Conservation (phyloP, 2,888 invertebrate genomes). For the Cistogaster globosa region DNA sequence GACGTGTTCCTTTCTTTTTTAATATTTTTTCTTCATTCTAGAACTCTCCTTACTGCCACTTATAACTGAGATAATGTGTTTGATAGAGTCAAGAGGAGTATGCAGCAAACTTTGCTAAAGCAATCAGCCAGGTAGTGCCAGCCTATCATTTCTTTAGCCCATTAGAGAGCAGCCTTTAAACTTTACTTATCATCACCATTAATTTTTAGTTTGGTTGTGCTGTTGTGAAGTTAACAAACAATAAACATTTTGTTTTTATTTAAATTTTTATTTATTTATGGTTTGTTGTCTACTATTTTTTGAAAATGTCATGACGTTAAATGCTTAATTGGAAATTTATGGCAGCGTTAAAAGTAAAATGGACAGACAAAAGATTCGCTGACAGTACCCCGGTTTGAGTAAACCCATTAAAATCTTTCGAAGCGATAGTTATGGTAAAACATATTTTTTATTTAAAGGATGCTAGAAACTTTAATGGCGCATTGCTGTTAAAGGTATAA, state of each 20-base stretch:
- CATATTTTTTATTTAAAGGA: slow-evolving; percentile 4
- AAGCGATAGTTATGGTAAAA: slow-evolving; percentile 1
- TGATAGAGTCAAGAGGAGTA: slow-evolving; percentile 48
- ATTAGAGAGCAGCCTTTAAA: slow-evolving; percentile 54
- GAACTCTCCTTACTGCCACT: slow-evolving; percentile 55
- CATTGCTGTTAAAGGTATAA: slow-evolving; percentile 50
- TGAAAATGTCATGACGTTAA: slow-evolving; percentile 59
- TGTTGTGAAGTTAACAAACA: slow-evolving; percentile 42
- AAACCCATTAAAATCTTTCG: slow-evolving; percentile 63
- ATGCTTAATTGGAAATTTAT: slow-evolving; percentile 71
- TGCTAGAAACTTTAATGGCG: slow-evolving; percentile 43
- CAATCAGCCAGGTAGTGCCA: slow-evolving; percentile 31
- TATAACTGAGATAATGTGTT: slow-evolving; percentile 45
- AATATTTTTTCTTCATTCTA: neutral
- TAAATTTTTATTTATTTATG: slow-evolving; percentile 57
- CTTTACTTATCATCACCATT: slow-evolving; percentile 65
- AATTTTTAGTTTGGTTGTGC: slow-evolving; percentile 27
- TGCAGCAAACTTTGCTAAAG: slow-evolving; percentile 21
- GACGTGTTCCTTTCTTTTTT: slow-evolving; percentile 44
- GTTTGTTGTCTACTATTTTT: slow-evolving; percentile 44
- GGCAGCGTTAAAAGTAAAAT: slow-evolving; percentile 51
- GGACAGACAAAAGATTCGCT: slow-evolving; percentile 32
- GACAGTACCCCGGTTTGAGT: slow-evolving; percentile 45
- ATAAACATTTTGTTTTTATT: slow-evolving; percentile 64
- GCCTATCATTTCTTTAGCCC: slow-evolving; percentile 45